phyloP scores from a whole-genome alignment of 2,797 vertebrate genomes.

The Trematomus bernacchii region DNA sequence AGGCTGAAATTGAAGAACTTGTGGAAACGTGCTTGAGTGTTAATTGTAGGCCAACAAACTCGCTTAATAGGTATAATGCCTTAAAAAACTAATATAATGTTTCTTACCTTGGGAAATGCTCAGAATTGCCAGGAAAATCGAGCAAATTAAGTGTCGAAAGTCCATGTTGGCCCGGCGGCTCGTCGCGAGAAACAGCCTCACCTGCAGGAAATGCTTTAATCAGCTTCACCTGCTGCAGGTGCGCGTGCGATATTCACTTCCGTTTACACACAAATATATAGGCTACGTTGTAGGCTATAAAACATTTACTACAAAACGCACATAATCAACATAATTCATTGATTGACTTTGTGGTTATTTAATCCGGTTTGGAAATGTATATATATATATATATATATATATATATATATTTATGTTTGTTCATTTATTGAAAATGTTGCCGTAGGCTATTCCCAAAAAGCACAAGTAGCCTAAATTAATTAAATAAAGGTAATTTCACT shows the following conservation, averaged over 20 bases:
- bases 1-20: neutral
- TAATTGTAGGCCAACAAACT: neutral
- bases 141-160: conserved; percentile 27
- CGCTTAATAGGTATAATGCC: neutral
- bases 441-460: too few relatives aligned
- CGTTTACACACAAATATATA: too few relatives aligned
- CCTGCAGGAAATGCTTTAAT: conserved; percentile 51
- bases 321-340: too few relatives aligned
- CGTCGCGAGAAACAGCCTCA: conserved; percentile 26
- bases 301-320: too few relatives aligned
- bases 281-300: neutral
- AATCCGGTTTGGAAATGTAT: too few relatives aligned
- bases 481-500: neutral
- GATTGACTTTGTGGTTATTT: too few relatives aligned
- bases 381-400: too few relatives aligned
- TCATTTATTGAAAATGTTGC: neutral
- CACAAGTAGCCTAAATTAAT: too few relatives aligned
- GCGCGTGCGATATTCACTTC: conserved; percentile 19
- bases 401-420: neutral
- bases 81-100: neutral
- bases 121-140: conserved; percentile 39
- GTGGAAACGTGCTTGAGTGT: rapidly evolving
- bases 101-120: conserved; percentile 57
- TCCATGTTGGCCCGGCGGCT: conserved; percentile 66
- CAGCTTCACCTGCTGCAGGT: conserved; percentile 31